phyloP scores from a whole-genome alignment of 2,797 vertebrate genomes.

The Coregonus sp. region DNA sequence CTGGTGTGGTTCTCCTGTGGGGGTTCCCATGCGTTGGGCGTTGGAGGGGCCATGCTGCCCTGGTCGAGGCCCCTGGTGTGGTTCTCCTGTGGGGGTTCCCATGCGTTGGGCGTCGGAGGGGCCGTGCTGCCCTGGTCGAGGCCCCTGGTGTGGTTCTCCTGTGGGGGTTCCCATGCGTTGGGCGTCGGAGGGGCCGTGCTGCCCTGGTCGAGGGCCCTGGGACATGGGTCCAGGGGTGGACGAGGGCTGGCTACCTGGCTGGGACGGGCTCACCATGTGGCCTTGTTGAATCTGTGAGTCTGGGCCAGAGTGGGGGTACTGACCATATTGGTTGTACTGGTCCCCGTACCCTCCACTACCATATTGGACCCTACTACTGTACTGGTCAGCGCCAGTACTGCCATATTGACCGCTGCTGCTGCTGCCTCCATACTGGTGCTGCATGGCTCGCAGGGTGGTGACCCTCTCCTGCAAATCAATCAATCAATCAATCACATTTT shows the following conservation, averaged over 20 bases:
- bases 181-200: background rate
- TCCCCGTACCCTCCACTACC: constrained; percentile 72
- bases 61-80: too few species aligned
- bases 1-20: too few species aligned
- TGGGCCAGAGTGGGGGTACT: constrained; percentile 74
- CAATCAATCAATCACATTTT: background rate
- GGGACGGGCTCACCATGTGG: background rate
- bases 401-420: background rate
- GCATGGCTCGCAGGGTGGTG: constrained; percentile 82
- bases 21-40: too few species aligned
- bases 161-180: too few species aligned
- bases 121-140: too few species aligned
- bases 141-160: too few species aligned
- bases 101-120: too few species aligned
- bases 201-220: constrained; percentile 3
- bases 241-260: constrained; percentile 1
- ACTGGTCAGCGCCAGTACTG: too few species aligned
- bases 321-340: constrained; percentile 73
- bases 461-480: constrained; percentile 80
- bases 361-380: constrained; percentile 44
- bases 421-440: constrained; percentile 73
- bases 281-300: constrained; percentile 33
- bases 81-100: too few species aligned
- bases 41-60: too few species aligned
- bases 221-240: background rate